Evolutionary conservation across 2,888 invertebrate genomes (phyloP), one percentile per base, ranked within the genome.

Genomic region (Actias luna): DNA sequence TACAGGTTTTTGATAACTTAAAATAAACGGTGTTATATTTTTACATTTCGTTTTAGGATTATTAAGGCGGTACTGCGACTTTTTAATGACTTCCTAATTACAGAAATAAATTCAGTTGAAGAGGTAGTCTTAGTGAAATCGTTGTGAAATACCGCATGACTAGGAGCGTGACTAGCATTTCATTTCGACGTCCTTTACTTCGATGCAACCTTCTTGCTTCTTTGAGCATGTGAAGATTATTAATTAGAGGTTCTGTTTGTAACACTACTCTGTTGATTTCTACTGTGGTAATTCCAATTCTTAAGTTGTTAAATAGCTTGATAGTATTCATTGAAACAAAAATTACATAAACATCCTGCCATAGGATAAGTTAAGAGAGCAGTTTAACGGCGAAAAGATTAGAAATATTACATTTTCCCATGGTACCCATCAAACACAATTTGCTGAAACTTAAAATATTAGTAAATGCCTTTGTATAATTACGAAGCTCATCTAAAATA

Each of bases 151-250:
- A 52, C 67, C 71, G 74, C 74, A 76, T 74, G 69, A 64, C 63
- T 66, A 64, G 60, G 64, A 65, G 83, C 88, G 87, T 87, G 87
- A 81, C 76, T 63, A 42, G 82, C 78, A 83, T 87, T 57, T 64
- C 63, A 65, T 67, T 67, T 68, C 64, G 65, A 73, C 69, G 72
- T 70, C 70, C 63, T 69, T 68, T 63, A 72, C 70, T 66, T 67
- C 66, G 63, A 67, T 67, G 74, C 77, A 77, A 76, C 74, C 74
- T 79, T 74, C 73, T 18, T 50, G 46, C 46, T 50, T 68, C 68
- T 75, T 65, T 67, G 69, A 68, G 63, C 71, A 65, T 63, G 77
- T 65, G 66, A 62, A 59, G 77, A 75, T 72, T 77, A 64, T 72
- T 67, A 75, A 63, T 63, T 27, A 58, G 33, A 29, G 18, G 27